phyloP scores from a whole-genome alignment of 2,888 invertebrate species.

The Listrodromus nycthemerus region DNA sequence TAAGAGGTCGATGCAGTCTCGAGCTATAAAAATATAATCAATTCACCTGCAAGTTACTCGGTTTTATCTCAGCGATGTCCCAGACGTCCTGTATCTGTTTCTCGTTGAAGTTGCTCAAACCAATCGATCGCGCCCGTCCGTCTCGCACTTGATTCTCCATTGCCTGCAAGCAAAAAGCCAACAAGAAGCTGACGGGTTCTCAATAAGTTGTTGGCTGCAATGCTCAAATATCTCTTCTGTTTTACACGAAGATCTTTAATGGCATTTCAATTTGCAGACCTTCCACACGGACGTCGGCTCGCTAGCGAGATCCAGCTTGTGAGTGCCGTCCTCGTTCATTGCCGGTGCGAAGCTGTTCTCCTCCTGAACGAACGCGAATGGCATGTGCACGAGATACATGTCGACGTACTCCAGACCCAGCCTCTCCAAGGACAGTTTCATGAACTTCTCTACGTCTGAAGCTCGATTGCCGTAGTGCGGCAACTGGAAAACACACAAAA shows the following conservation, averaged over 20 bases:
- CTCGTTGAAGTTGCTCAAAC: conserved; percentile 92
- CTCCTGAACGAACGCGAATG: conserved; percentile 88
- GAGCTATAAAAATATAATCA: neutral
- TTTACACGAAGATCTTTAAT: neutral
- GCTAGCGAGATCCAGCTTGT: conserved; percentile 87
- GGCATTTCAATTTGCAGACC: conserved; percentile 82
- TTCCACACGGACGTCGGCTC: conserved; percentile 91
- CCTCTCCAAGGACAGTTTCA: conserved; percentile 88
- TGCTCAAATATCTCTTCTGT: neutral
- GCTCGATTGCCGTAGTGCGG: conserved; percentile 90
- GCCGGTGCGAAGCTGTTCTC: conserved; percentile 86
- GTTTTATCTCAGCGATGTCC: conserved; percentile 87
- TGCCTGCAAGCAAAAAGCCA: conserved; percentile 84
- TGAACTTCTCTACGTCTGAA: conserved; percentile 88
- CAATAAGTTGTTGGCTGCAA: conserved; percentile 26
- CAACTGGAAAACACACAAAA: conserved; percentile 85
- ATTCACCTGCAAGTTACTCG: conserved; percentile 88
- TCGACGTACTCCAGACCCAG: conserved; percentile 90
- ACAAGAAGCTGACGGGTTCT: conserved; percentile 42
- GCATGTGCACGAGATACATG: conserved; percentile 92
- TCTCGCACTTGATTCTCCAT: conserved; percentile 89
- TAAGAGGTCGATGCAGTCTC: too few relatives aligned
- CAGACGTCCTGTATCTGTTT: conserved; percentile 89
- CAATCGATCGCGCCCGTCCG: conserved; percentile 89
- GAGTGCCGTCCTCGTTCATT: conserved; percentile 87